Evolutionary conservation across 1,140 invertebrate genomes (phyloP).

Genomic region (Sinonovacula constricta): DNA sequence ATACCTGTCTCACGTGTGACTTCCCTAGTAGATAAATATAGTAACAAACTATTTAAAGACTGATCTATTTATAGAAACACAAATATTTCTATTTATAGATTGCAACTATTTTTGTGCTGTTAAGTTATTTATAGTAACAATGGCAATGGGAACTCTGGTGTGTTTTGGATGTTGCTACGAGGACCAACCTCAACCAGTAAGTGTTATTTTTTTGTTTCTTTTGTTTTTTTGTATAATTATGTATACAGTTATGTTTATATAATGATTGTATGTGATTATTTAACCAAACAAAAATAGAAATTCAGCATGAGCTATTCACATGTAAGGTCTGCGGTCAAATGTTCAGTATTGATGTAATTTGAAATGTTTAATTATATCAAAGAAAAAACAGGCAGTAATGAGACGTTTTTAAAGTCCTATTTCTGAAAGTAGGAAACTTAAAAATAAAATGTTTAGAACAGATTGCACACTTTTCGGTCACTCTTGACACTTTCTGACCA

Average conservation of each 20-base stretch:
- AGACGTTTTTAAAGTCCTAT: too few species aligned
- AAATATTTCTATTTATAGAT: background rate
- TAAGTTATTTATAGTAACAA: background rate
- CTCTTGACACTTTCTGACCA: too few species aligned
- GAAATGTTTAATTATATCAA: background rate
- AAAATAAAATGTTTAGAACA: too few species aligned
- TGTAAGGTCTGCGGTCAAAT: background rate
- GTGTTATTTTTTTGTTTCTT: constrained; percentile 22
- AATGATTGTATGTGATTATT: background rate
- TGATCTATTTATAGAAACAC: background rate
- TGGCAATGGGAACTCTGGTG: constrained; percentile 54
- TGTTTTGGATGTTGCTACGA: constrained; percentile 66
- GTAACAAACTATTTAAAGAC: background rate
- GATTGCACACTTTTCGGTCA: too few species aligned
- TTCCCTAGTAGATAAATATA: too few species aligned
- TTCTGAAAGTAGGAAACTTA: too few species aligned
- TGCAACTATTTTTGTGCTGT: too few species aligned
- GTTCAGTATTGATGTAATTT: background rate
- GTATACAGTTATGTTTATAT: background rate
- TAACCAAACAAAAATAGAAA: too few species aligned
- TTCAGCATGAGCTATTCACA: background rate
- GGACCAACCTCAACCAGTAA: constrained; percentile 66
- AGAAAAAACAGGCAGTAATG: too few species aligned
- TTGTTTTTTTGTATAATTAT: background rate
- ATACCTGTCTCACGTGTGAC: too few species aligned